Conservation (phyloP, 1,140 invertebrate species). For the Formica exsecta region DNA sequence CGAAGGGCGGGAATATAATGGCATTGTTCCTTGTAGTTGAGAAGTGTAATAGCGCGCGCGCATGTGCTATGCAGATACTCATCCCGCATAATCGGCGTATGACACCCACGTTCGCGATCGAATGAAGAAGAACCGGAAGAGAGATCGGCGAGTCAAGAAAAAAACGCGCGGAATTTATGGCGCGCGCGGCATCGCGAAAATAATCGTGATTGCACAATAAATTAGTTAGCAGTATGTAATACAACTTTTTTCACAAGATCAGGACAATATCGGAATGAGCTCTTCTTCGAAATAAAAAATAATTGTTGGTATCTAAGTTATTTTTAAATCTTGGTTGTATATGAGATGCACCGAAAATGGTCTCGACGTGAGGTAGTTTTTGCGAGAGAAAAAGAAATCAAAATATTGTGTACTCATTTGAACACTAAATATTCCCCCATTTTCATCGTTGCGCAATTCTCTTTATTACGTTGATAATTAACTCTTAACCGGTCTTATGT, state of each 20-base stretch:
- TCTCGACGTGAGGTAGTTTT: slow-evolving; percentile 16
- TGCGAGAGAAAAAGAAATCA: slow-evolving; percentile 23
- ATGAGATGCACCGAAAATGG: not conserved
- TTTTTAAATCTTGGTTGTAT: not conserved
- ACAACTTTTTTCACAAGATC: slow-evolving; percentile 14
- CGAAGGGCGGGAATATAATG: slow-evolving; percentile 52
- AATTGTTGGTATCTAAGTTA: not conserved
- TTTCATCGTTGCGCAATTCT: slow-evolving; percentile 29
- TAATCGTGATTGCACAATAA: not conserved
- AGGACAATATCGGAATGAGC: not conserved
- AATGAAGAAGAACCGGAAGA: slow-evolving; percentile 51
- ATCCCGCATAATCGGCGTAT: slow-evolving; percentile 52
- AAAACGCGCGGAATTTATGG: slow-evolving; percentile 31
- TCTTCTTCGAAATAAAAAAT: not conserved
- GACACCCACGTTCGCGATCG: slow-evolving; percentile 54
- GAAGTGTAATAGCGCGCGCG: slow-evolving; percentile 54
- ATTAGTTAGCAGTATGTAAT: slow-evolving; percentile 1
- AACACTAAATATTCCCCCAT: slow-evolving; percentile 25
- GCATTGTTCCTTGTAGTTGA: slow-evolving; percentile 49
- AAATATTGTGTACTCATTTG: not conserved
- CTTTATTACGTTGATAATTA: slow-evolving; percentile 34
- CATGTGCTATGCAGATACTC: slow-evolving; percentile 39
- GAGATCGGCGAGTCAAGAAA: not conserved
- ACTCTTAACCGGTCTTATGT: slow-evolving; percentile 9
- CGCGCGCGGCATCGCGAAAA: not conserved